Evolutionary conservation across 2,113 vertebrate genomes (phyloP), one percentile per base, ranked within the genome.

Genomic region (Osmerus eperlanus): DNA sequence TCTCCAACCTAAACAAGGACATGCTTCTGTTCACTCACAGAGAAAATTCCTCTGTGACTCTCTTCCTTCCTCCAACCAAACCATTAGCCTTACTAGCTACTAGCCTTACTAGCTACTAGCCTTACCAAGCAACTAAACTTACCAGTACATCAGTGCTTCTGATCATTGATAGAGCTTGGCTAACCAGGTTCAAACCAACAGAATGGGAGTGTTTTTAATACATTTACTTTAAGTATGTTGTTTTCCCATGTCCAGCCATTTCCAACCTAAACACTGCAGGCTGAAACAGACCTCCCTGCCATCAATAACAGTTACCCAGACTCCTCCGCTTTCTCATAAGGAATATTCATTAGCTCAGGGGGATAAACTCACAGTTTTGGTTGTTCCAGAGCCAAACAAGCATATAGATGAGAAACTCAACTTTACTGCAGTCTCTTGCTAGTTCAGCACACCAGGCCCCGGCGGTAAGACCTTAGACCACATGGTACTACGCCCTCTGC

Each of bases 261-360:
- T 72, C 70, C 74, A 77, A 81, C 61, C 56, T 41, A 21, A 47
- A 47, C 41, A 47, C 41, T 47, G 41, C 41, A 47, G 41, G 41
- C 41, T 47, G 56, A 74, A 69, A 70, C 72, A 77, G 73, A 41
- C 60, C 54, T 29, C 61, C 67, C 64, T 28, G 78, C 78, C 83
- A 83, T 81, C 81, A 83, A 83, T 77, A 83, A 85, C 73, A 81
- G 68, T 81, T 76, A 76, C 64, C 73, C 80, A 79, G 76, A 65
- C 75, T 53, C 69, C 77, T 67, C 68, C 66, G 55, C 66, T 52
- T 51, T 63, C 71, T 81, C 83, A 81, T 74, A 66, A 25, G 74
- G 72, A 75, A 83, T 79, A 78, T 78, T 85, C 77, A 77, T 67
- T 78, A 79, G 67, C 79, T 81, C 79, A 81, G 79, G 81, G 78